Base-by-base conservation (phyloP, 2,797 vertebrate species). In the Ctenochaetus hawaiiensis region DNA sequence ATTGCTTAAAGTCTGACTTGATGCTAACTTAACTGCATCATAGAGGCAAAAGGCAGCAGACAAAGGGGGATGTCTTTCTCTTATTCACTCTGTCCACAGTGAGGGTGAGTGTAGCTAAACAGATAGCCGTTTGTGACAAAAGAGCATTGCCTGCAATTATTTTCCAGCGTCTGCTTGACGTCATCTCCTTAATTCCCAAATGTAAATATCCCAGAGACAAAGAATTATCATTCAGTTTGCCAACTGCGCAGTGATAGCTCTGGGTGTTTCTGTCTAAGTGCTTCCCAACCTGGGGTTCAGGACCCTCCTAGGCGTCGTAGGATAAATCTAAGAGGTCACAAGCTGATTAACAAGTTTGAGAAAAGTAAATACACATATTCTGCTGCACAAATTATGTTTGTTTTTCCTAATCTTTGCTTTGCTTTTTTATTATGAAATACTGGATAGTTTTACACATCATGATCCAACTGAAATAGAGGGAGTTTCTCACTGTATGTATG, bases 101-200 rank as follows among this genome's bases (percentile, higher is more conserved):
- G 45, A 56, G 68, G 41, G 11, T 5, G 56, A 58, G 30, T 61
- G 3, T 23, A 44, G 12, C 52, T 56, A 3, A 75, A 76, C 74
- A 74, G 43, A 75, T 48, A 63, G 71, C 49, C n/a, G 72, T 75
- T 41, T 67, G 61, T 58, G 6, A 57, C 39, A 54, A 60, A 5
- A 51, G 5, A 72, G 57, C 47, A 64, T 59, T 0, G n/a, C 71
- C 65, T 72, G 60, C 23, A 52, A 26, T 45, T 47, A 37, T 75
- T 71, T 22, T 72, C 51, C 8, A 5, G 22, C 43, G 65, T 63
- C 56, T 45, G 63, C 30, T 72, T 65, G 59, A 66, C 6, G 7
- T 62, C 62, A 69, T 73, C 26, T n/a, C 17, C 26, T 59, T 62
- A 34, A 74, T 61, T 80, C 18, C 37, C 54, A 70, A 52, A 69